phyloP scores from a whole-genome alignment of 2,113 vertebrate species.

The Girardinichthys multiradiatus region DNA sequence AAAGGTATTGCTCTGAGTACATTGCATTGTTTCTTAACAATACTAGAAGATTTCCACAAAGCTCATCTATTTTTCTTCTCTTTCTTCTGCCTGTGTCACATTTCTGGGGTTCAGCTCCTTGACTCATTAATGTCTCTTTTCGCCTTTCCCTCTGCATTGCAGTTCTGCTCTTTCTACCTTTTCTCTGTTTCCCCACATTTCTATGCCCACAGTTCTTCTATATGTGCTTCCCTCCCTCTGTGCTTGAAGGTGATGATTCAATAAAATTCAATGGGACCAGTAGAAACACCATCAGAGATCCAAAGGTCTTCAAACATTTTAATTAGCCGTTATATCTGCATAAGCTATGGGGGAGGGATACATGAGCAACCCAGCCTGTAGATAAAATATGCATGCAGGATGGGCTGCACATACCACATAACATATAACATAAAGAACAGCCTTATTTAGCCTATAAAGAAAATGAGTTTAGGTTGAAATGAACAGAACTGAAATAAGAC shows the following conservation, averaged over 20 bases:
- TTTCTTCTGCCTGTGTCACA: background rate
- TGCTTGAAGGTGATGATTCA: slow-evolving; percentile 56
- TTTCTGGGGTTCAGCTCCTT: background rate
- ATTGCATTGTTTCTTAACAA: background rate
- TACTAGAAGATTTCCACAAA: background rate
- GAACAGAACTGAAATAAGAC: background rate
- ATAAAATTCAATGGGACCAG: slow-evolving; percentile 44
- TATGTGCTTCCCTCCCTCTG: slow-evolving; percentile 20
- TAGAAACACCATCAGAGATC: slow-evolving; percentile 51
- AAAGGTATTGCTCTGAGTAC: background rate
- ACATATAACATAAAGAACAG: background rate
- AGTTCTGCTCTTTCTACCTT: slow-evolving; percentile 4
- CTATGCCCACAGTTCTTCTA: background rate
- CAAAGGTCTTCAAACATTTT: slow-evolving; percentile 50
- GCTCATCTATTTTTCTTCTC: background rate
- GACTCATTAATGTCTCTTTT: background rate
- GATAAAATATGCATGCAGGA: slow-evolving; percentile 24
- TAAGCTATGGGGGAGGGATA: slow-evolving; percentile 39
- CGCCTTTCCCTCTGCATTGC: background rate
- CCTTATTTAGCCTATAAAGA: background rate
- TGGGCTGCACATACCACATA: background rate
- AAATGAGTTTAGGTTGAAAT: background rate
- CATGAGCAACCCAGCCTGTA: slow-evolving; percentile 10
- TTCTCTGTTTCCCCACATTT: slow-evolving; percentile 4
- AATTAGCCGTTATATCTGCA: slow-evolving; percentile 65